Percentiles rank a stretch among this genome's conserved stretches.
phyloP scores from a whole-genome alignment of 2,113 vertebrate species.

The Zapornia atra region DNA sequence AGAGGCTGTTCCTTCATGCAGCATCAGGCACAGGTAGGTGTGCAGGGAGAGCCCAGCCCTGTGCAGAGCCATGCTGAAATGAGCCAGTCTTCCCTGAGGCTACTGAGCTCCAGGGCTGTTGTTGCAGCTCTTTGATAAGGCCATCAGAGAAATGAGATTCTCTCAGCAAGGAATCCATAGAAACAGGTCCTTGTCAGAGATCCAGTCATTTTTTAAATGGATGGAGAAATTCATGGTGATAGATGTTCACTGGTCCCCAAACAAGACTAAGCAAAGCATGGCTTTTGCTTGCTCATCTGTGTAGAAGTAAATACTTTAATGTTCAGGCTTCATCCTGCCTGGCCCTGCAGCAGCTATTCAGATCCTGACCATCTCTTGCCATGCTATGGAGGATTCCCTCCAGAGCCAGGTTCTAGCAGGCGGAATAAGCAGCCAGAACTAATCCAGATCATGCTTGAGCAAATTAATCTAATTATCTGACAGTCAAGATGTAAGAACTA shows the following conservation, averaged over 20 bases:
- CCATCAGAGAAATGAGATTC: background rate
- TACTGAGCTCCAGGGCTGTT: background rate
- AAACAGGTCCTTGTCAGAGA: background rate
- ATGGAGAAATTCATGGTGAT: background rate
- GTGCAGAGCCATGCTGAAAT: background rate
- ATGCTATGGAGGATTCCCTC: background rate
- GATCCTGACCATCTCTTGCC: background rate
- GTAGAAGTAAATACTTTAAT: background rate
- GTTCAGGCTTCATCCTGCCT: background rate
- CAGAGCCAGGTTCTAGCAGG: background rate
- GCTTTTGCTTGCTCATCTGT: background rate
- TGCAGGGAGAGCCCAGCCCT: background rate
- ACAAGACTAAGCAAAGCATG: background rate
- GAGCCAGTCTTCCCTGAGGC: background rate
- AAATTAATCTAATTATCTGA: background rate
- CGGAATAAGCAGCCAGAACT: background rate
- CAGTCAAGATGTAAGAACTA: background rate
- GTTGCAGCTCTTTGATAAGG: background rate
- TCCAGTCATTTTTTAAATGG: background rate
- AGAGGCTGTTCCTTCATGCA: background rate
- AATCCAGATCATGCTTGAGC: background rate
- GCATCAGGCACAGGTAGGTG: too few species aligned
- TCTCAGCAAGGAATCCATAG: background rate
- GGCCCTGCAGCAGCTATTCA: background rate
- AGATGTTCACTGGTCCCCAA: background rate